Conservation (phyloP, 2,113 vertebrate species). For the Nibea coibor region DNA sequence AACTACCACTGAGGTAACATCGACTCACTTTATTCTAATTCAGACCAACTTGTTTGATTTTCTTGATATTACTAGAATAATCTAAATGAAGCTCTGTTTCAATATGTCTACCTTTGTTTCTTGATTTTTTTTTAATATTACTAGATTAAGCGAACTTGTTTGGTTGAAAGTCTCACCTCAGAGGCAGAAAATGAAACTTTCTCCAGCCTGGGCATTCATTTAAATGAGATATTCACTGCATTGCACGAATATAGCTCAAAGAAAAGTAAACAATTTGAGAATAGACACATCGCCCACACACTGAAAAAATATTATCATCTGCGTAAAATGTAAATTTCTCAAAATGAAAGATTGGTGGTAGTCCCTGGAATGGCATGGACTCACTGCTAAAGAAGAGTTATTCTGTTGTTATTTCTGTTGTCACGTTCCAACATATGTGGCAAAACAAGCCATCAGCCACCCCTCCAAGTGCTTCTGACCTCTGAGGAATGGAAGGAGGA, state of each 20-base stretch:
- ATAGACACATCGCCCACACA: background rate
- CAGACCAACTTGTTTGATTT: too few species aligned
- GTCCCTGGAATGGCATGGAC: constrained; percentile 1
- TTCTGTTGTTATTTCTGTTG: constrained; percentile 29
- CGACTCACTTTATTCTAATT: background rate
- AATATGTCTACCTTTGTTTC: too few species aligned
- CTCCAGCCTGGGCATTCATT: background rate
- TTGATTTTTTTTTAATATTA: background rate
- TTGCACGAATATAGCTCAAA: background rate
- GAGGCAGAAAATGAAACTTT: background rate
- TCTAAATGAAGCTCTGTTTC: too few species aligned
- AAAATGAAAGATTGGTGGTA: background rate
- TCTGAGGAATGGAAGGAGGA: constrained; percentile 36
- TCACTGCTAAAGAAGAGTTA: constrained; percentile 5
- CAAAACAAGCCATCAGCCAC: constrained; percentile 39
- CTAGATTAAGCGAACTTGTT: background rate
- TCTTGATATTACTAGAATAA: background rate
- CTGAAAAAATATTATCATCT: background rate
- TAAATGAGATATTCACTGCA: background rate
- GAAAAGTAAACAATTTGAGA: background rate
- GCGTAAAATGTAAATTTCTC: background rate
- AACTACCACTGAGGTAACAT: too few species aligned
- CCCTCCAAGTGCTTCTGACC: constrained; percentile 49
- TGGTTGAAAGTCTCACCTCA: background rate
- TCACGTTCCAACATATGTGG: constrained; percentile 27